Evolutionary conservation across 2,113 vertebrate genomes (phyloP).

Genomic region (Dryoscopus gambensis): DNA sequence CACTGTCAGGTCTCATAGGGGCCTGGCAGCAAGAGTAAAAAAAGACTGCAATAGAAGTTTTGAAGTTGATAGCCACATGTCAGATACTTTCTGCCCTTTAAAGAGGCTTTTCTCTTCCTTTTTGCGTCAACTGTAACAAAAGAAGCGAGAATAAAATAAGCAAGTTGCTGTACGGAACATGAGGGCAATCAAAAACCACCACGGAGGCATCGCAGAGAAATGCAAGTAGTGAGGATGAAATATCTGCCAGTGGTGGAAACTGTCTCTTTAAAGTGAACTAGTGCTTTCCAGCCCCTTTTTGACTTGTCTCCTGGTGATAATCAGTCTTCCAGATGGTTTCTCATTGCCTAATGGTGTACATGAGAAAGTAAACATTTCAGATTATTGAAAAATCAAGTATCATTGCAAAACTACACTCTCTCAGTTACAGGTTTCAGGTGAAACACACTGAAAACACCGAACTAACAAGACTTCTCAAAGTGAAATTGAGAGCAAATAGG

Average conservation of each 20-base stretch:
- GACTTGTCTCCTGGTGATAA: conserved; percentile 45
- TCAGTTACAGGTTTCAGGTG: conserved; percentile 8
- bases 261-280: conserved; percentile 50
- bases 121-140: conserved; percentile 69
- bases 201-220: conserved; percentile 31
- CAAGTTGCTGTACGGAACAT: conserved; percentile 35
- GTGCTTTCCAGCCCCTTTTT: conserved; percentile 44
- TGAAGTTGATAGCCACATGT: conserved; percentile 67
- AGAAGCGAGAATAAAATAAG: conserved; percentile 68
- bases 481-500: conserved; percentile 29
- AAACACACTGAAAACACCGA: conserved; percentile 16
- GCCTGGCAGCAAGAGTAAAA: conserved; percentile 67
- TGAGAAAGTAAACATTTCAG: conserved; percentile 39
- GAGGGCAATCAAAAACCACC: conserved; percentile 62
- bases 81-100: conserved; percentile 66
- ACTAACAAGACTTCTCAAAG: conserved; percentile 27
- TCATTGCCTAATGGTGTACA: conserved; percentile 47
- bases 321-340: conserved; percentile 55
- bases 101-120: conserved; percentile 69
- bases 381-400: conserved; percentile 48
- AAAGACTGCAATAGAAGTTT: conserved; percentile 66
- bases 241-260: conserved; percentile 42
- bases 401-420: conserved; percentile 27
- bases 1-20: conserved; percentile 67
- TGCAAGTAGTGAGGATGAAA: conserved; percentile 15